A percentile compares a stretch with the other conserved stretches of the same genome.
Evolutionary conservation across 2,797 vertebrate genomes (phyloP).

Genomic region (Mus spretus): DNA sequence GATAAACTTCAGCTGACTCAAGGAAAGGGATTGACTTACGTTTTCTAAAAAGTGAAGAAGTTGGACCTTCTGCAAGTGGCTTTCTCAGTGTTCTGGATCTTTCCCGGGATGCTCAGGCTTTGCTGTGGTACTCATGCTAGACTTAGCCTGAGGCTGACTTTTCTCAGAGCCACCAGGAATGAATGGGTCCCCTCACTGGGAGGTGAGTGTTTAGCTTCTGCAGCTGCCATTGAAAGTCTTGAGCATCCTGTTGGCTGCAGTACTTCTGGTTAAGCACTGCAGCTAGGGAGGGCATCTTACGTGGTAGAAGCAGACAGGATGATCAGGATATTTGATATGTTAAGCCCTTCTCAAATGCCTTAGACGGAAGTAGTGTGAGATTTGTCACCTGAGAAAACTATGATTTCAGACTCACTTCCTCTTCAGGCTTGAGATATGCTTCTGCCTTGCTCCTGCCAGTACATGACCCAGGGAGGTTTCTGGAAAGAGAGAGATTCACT

Average conservation of each 20-base stretch:
- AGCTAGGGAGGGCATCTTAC: background rate
- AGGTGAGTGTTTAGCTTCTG: background rate
- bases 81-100: background rate
- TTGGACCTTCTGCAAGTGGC: background rate
- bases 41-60: background rate
- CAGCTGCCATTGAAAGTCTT: background rate
- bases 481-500: background rate
- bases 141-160: constrained; percentile 6
- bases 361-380: background rate
- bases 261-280: background rate
- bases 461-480: background rate
- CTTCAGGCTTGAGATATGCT: background rate
- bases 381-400: background rate
- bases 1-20: background rate
- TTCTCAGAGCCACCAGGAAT: background rate
- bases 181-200: background rate
- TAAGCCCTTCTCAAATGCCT: background rate
- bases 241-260: background rate
- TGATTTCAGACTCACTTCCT: background rate
- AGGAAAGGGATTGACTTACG: background rate
- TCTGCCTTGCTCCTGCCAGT: background rate
- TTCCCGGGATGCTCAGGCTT: background rate
- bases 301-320: background rate
- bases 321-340: background rate
- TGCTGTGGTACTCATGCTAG: background rate